Evolutionary conservation across 2,797 vertebrate species (phyloP), one percentile per base, ranked within the genome.

Genomic region (Sebastolobus altivelis): DNA sequence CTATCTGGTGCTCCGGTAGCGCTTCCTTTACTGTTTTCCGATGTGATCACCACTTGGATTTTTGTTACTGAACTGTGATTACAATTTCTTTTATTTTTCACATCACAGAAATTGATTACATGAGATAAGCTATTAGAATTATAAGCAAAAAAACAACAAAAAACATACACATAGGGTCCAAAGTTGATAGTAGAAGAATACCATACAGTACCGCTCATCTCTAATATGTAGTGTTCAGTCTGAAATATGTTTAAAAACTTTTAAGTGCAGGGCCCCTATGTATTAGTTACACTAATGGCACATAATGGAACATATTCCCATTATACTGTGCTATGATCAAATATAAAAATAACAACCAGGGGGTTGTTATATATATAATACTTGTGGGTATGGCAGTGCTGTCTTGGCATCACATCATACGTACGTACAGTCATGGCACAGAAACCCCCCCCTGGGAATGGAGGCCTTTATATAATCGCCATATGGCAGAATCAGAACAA

Each of bases 391-490:
- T 72, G 35, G 35, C 38, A 67, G 3, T 4, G 37, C 7, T 72
- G 43, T 67, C 60, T 70, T 65, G 63, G 74, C 63, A 73, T 80
- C 68, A 59, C 27, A 60, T 81, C 62, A 78, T 5, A 58, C 72
- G 54, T 40, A 46, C 43, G 55, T 31, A 27, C 52, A 69, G 49
- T 29, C 54, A 38, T 6, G 55, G 37, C 65, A 65, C n/a, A 63
- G 2, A 65, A 56, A 6, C 16, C 11, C 9, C 8, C 10, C 13
- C 12, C 40, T 16, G 40, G 52, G 66, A 85, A 40, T 20, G 1
- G 1, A 54, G 11, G 20, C 40, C 38, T 65, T 73, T n/a, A 56
- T 54, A 55, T 25, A 58, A 18, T 13, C 3, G 3, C 68, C 75
- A 81, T 75, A 66, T 81, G 72, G 74, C 55, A 27, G 4, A 68